phyloP scores from a whole-genome alignment of 2,888 invertebrate genomes.

The Tetragonisca angustula region DNA sequence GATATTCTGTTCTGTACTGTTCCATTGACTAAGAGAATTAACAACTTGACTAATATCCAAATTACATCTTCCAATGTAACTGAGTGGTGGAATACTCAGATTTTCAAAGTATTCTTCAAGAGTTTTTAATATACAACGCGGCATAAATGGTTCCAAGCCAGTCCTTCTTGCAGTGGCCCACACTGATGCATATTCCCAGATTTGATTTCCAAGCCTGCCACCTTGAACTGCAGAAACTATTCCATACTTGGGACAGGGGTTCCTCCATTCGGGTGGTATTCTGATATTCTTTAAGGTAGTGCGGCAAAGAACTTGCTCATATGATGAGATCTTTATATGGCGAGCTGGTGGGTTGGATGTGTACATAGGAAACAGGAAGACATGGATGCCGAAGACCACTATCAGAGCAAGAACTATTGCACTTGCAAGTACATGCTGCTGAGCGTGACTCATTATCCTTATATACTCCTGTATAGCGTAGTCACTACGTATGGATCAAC shows the following conservation, averaged over 20 bases:
- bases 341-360: slow-evolving; percentile 82
- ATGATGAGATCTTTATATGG: slow-evolving; percentile 84
- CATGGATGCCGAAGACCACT: slow-evolving; percentile 86
- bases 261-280: slow-evolving; percentile 80
- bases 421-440: slow-evolving; percentile 86
- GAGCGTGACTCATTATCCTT: slow-evolving; percentile 85
- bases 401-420: slow-evolving; percentile 86
- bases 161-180: slow-evolving; percentile 82
- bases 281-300: slow-evolving; percentile 82
- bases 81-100: slow-evolving; percentile 85
- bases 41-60: slow-evolving; percentile 84
- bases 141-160: slow-evolving; percentile 81
- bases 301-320: slow-evolving; percentile 86
- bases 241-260: slow-evolving; percentile 79
- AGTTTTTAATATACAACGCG: slow-evolving; percentile 84
- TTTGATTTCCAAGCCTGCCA: slow-evolving; percentile 82
- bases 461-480: slow-evolving; percentile 46
- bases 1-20: slow-evolving; percentile 86
- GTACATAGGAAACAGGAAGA: slow-evolving; percentile 87
- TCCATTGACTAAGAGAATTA: slow-evolving; percentile 85
- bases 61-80: slow-evolving; percentile 86
- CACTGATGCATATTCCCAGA: slow-evolving; percentile 83
- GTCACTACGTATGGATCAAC: slow-evolving; percentile 45
- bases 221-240: slow-evolving; percentile 81
- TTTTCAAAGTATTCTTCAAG: slow-evolving; percentile 86